Conservation (phyloP, 2,797 vertebrate genomes). For the Peromyscus melanophrys region DNA sequence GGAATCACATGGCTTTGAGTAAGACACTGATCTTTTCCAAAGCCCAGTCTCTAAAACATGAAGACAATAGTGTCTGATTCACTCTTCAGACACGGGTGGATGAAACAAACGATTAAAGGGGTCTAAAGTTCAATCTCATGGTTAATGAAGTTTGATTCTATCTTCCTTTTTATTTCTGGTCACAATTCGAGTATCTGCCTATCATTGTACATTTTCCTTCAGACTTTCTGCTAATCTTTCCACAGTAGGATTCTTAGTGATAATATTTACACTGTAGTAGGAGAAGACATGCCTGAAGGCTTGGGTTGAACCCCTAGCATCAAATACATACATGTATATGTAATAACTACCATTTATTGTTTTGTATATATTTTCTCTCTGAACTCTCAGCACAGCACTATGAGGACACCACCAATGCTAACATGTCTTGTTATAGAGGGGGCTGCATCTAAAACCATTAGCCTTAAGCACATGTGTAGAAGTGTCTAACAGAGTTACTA, state of each 20-base stretch:
- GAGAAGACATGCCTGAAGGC: not conserved
- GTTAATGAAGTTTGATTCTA: conserved; percentile 5
- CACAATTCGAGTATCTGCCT: conserved; percentile 19
- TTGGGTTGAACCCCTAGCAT: too few species aligned
- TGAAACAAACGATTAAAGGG: not conserved
- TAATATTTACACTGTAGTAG: not conserved
- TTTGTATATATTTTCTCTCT: not conserved
- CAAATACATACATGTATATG: not conserved
- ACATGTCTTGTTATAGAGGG: not conserved
- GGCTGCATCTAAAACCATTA: not conserved
- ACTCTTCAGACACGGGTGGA: not conserved
- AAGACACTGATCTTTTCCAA: conserved; percentile 52
- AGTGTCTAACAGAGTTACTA: not conserved
- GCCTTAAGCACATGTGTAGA: not conserved
- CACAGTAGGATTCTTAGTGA: not conserved
- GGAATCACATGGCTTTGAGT: conserved; percentile 57
- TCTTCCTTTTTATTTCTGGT: conserved; percentile 48
- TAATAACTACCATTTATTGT: not conserved
- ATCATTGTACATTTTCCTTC: conserved; percentile 52
- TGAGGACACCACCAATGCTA: not conserved
- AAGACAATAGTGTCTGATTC: not conserved
- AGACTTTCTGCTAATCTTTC: not conserved
- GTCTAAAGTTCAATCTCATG: not conserved
- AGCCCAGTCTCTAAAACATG: conserved; percentile 54
- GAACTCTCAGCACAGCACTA: conserved; percentile 37